Evolutionary conservation across 2,797 vertebrate genomes (phyloP).

Genomic region (Rhinoraja longicauda): DNA sequence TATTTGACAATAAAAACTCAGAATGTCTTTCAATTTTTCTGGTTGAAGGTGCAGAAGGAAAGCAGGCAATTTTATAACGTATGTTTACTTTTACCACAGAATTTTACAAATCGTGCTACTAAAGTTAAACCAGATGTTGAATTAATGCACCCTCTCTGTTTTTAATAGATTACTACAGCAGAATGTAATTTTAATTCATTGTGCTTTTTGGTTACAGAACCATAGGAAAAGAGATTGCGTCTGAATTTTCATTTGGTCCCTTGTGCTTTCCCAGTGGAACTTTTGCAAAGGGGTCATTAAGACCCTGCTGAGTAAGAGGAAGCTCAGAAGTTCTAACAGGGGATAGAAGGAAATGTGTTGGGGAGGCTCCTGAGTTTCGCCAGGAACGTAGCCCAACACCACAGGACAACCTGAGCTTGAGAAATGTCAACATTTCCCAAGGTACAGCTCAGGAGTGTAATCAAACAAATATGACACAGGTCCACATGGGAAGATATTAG

Average conservation of each 20-base stretch:
- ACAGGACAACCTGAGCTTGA: no score
- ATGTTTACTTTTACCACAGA: slow-evolving; percentile 29
- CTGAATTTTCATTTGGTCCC: background rate
- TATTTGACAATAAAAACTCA: slow-evolving; percentile 31
- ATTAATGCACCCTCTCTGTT: slow-evolving; percentile 14
- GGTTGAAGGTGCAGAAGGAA: background rate
- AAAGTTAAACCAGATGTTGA: slow-evolving; percentile 28
- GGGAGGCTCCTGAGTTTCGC: background rate
- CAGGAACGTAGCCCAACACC: background rate
- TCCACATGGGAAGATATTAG: no score
- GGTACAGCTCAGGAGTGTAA: no score
- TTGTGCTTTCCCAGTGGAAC: background rate
- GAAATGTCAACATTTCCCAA: no score
- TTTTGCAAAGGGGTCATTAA: background rate
- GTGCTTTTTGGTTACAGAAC: background rate
- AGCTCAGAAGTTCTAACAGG: background rate
- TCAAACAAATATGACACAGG: no score
- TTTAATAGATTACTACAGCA: background rate
- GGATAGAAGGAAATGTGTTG: background rate
- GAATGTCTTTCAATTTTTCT: background rate
- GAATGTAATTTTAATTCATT: background rate
- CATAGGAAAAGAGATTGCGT: background rate
- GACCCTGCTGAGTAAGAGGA: background rate
- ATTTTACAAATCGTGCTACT: slow-evolving; percentile 22
- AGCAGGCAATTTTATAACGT: slow-evolving; percentile 9